These are phyloP conservation scores for Cryptotis parvus DNA, from an alignment of 2,113 vertebrate species.

Conservation along the genomic window DNA sequence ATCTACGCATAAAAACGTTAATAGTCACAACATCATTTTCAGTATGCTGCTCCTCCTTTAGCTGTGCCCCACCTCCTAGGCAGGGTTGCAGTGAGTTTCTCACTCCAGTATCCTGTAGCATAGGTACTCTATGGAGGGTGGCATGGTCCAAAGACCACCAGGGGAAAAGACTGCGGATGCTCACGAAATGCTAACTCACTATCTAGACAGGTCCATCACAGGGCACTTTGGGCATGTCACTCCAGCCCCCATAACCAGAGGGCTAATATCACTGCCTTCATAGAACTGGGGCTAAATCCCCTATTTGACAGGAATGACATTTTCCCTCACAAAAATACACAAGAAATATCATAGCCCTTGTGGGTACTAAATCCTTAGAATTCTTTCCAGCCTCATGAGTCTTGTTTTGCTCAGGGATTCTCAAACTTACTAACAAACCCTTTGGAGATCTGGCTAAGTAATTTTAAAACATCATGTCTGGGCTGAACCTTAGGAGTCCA, in stretches of 20 bases:
- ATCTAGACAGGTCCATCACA: not conserved
- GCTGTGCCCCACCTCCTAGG: constrained; percentile 62
- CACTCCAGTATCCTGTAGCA: constrained; percentile 69
- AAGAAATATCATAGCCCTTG: not conserved
- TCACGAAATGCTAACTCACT: not conserved
- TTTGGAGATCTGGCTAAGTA: not conserved
- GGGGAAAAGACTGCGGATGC: not conserved
- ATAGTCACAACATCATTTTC: constrained; percentile 82
- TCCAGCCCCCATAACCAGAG: not conserved
- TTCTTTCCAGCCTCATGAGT: not conserved
- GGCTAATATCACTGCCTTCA: not conserved
- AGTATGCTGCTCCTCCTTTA: constrained; percentile 74
- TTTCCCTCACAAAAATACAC: not conserved
- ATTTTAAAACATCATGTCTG: not conserved
- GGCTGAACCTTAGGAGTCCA: not conserved
- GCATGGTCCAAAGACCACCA: not conserved
- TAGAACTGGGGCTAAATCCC: not conserved
- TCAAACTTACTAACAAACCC: not conserved
- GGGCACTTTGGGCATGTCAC: not conserved
- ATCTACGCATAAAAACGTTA: constrained; percentile 83
- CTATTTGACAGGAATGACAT: not conserved
- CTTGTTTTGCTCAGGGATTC: not conserved
- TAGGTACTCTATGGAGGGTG: not conserved
- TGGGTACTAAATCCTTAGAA: not conserved
- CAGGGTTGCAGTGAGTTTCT: constrained; percentile 80